Evolutionary conservation across 2,888 invertebrate genomes (phyloP), one percentile per base, ranked within the genome.

Genomic region (Eremobia ochroleuca): DNA sequence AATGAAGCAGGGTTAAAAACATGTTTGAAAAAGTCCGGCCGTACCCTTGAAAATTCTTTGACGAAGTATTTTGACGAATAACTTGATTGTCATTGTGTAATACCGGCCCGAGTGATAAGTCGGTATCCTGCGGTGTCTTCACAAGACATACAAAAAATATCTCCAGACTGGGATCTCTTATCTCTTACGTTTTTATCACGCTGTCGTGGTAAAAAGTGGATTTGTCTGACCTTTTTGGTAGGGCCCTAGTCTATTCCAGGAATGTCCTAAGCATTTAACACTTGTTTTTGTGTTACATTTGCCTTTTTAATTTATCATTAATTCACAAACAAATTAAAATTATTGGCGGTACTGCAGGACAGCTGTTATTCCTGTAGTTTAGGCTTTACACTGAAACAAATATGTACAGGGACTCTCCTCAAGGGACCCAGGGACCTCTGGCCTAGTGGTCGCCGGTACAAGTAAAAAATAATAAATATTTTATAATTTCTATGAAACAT

Each of bases 1-100:
- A 81, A 81, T 79, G 74, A 74, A 46, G 37, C 55, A 52, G 64
- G 79, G 67, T 75, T 81, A 58, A 82, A 61, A 82, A 76, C 79
- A 64, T 43, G 58, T 82, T 73, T 64, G 0, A 31, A 62, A 75
- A 75, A 28, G 58, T n/a, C 49, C 28, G 49, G 5, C n/a, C 55
- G n/a, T 79, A 61, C 55, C 67, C 28, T 64, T 82, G 67, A 81
- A 55, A 55, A 34, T 68, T 79, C 34, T 66, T 76, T 77, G 59
- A 46, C 59, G 21, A 83, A 82, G 71, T 68, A 52, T 68, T 77
- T 64, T 82, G 65, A 73, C 72, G 58, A 81, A 84, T 78, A 73
- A 79, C 73, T 67, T 74, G 58, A 67, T 78, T 49, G 65, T 58
- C 34, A 70, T 52, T 59, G 65, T 77, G 69, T 82, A 76, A 37